A percentile compares a stretch with the other conserved stretches of the same genome.
Conservation (phyloP, 2,113 vertebrate genomes). For the Hemibagrus wyckioides region DNA sequence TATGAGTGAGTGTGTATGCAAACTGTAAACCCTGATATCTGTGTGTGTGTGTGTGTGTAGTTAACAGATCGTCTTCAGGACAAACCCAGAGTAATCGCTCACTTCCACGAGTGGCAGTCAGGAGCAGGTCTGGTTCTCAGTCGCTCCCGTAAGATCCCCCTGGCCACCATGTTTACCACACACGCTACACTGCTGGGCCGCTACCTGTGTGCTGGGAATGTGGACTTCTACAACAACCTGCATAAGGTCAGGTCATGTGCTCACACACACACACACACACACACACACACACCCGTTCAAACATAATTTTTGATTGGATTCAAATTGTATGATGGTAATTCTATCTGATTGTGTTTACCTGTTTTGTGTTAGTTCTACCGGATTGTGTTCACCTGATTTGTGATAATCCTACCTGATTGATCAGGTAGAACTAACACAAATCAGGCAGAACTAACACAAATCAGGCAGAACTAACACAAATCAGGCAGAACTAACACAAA, state of each 20-base stretch:
- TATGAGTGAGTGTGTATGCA: no score
- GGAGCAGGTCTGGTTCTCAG: constrained; percentile 86
- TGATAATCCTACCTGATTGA: no score
- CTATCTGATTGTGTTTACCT: neutral
- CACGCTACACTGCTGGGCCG: constrained; percentile 93
- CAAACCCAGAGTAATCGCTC: constrained; percentile 79
- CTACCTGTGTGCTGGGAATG: constrained; percentile 91
- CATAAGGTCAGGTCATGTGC: constrained; percentile 76
- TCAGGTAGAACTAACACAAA: no score
- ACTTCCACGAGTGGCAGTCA: constrained; percentile 97
- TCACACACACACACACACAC: neutral
- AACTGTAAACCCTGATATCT: neutral
- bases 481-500: no score
- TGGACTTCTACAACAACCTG: constrained; percentile 95
- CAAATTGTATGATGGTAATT: neutral
- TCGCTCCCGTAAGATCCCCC: constrained; percentile 81
- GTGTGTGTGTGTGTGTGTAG: constrained; percentile 66
- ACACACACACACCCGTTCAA: neutral
- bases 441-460: no score
- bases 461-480: no score
- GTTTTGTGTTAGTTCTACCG: neutral
- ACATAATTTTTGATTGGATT: neutral
- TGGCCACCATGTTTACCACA: constrained; percentile 93
- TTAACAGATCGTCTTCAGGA: constrained; percentile 80
- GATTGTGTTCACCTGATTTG: no score